Conservation (phyloP, 1,140 invertebrate genomes). For the Brachionus angularis region DNA sequence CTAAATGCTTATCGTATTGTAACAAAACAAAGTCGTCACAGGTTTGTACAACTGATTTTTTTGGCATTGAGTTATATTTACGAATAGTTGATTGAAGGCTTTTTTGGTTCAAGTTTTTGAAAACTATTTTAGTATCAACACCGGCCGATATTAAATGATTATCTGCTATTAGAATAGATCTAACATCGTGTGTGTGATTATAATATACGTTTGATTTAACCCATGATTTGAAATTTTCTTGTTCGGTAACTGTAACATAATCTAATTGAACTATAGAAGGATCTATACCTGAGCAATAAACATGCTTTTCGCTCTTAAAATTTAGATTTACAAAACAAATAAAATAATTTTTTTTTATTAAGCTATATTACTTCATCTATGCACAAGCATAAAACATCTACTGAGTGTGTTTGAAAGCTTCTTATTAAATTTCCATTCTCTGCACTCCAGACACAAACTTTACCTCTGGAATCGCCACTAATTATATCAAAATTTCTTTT, state of each 20-base stretch:
- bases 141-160: conserved; percentile 45
- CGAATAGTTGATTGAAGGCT: background rate
- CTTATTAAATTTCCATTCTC: conserved; percentile 68
- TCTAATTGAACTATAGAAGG: conserved; percentile 69
- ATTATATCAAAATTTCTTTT: conserved; percentile 63
- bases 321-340: background rate
- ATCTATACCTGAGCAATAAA: conserved; percentile 65
- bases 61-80: conserved; percentile 44
- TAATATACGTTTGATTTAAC: conserved; percentile 71
- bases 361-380: conserved; percentile 62
- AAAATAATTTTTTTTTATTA: background rate
- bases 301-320: conserved; percentile 48
- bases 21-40: conserved; percentile 66
- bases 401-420: conserved; percentile 69
- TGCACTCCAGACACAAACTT: conserved; percentile 80
- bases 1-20: conserved; percentile 66
- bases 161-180: conserved; percentile 65
- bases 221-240: conserved; percentile 63
- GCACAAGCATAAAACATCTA: conserved; percentile 70
- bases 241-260: conserved; percentile 60
- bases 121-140: conserved; percentile 45
- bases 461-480: conserved; percentile 81
- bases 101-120: conserved; percentile 40
- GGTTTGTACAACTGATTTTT: conserved; percentile 62
- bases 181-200: conserved; percentile 78